A percentile compares a stretch with the other conserved stretches of the same genome.
phyloP scores from a whole-genome alignment of 2,888 invertebrate genomes.

The Horisme vitalbata region DNA sequence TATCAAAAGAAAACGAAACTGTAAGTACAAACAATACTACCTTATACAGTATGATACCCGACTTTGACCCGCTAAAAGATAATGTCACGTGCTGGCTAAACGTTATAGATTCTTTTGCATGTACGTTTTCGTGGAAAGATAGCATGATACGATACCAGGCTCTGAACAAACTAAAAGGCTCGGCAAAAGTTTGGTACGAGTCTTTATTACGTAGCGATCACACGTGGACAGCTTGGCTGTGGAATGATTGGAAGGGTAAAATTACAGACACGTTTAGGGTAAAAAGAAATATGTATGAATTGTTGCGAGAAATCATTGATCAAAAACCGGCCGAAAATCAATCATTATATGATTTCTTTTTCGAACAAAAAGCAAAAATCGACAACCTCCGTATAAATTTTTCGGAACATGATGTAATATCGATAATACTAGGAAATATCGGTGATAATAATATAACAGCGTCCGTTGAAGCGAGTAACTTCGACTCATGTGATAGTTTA shows the following conservation, averaged over 20 bases:
- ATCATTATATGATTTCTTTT: conserved; percentile 1
- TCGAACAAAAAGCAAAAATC: conserved; percentile 3
- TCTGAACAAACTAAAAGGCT: conserved; percentile 20
- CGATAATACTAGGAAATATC: conserved; percentile 2
- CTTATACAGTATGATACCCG: conserved; percentile 20
- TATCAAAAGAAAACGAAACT: neutral
- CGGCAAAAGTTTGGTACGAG: conserved; percentile 22
- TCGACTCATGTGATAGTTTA: neutral
- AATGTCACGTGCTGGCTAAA: conserved; percentile 19
- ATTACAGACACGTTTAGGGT: neutral
- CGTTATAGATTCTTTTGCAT: conserved; percentile 21
- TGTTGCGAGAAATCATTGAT: neutral
- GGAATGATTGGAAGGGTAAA: neutral
- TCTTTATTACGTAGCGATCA: conserved; percentile 18
- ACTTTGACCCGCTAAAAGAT: conserved; percentile 24
- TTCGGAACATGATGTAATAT: neutral
- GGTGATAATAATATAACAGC: neutral
- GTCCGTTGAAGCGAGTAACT: neutral
- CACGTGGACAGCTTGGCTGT: conserved; percentile 7
- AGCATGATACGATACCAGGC: conserved; percentile 17
- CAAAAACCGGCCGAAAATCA: conserved; percentile 1
- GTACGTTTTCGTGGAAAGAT: conserved; percentile 25
- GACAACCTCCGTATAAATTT: neutral
- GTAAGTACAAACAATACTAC: conserved; percentile 12
- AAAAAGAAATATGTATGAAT: neutral